Base-by-base conservation (phyloP, 2,113 vertebrate species). In the Colaptes auratus region DNA sequence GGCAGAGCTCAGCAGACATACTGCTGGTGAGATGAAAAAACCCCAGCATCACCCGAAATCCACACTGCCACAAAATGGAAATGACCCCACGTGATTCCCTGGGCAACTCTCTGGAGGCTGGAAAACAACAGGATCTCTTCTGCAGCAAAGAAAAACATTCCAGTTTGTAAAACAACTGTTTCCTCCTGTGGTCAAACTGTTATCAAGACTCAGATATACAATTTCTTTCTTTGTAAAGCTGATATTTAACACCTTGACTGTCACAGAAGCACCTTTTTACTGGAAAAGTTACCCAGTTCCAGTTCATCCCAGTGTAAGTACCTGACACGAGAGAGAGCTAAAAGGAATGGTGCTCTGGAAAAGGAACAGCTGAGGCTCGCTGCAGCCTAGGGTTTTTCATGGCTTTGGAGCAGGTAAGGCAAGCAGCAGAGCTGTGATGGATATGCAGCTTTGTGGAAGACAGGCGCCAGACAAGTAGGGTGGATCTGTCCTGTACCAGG, bases 391-490 rank as follows among this genome's bases (percentile, higher is more conserved):
- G 58, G 44, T 4, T 73, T 92, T 83, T 28, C 39, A 17, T 7
- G 46, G 27, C 46, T 70, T 60, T 44, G 80, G 25, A 59, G 30
- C 46, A 59, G 31, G 7, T 24, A 50, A 92, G 36, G 36, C 0
- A 5, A 88, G 35, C 15, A 48, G 59, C 42, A 70, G 73, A 79
- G 21, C 16, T 81, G 77, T 15, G 59, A 42, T 74, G 35, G 64
- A 53, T 18, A 6, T 18, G 24, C 30, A 90, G 27, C 4, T 86
- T 25, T 72, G 42, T 67, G 63, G 55, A 58, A 44, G 16, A 25
- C 25, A 35, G 27, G 17, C 0, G 0, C 46, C 55, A 52, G 23
- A 7, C 70, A 46, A 69, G 15, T 1, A 0, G 1, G 52, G 25
- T 61, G 52, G 27, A 48, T 66, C 12, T 48, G n/a, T 39, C 39